Evolutionary conservation across 1,140 invertebrate species (phyloP).

Genomic region (Zeugodacus cucurbitae): DNA sequence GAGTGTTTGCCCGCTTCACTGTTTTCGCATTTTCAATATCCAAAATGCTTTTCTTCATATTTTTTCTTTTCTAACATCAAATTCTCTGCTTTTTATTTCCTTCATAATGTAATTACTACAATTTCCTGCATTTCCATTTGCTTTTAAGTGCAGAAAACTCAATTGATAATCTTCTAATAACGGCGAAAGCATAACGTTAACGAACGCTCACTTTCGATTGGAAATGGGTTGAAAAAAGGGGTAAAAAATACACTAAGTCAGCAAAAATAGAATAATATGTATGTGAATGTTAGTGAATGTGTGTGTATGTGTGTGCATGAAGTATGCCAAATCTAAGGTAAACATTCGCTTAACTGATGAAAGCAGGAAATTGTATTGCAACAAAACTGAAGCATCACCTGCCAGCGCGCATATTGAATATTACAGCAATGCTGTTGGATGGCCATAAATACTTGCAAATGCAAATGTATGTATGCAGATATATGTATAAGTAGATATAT

Average conservation of each 20-base stretch:
- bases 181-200: not conserved
- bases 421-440: not conserved
- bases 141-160: not conserved
- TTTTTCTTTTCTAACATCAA: not conserved
- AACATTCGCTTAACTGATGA: conserved; percentile 8
- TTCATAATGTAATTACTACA: conserved; percentile 5
- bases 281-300: too few species aligned
- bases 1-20: not conserved
- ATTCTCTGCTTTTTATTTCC: not conserved
- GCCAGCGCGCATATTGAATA: too few species aligned
- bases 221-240: not conserved
- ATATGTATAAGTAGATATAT: not conserved
- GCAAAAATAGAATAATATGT: not conserved
- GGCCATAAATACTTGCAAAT: not conserved
- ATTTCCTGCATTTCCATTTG: not conserved
- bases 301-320: not conserved
- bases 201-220: not conserved
- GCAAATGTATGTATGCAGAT: not conserved
- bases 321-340: not conserved
- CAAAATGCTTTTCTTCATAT: not conserved
- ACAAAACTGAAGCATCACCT: not conserved
- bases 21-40: not conserved
- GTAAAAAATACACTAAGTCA: not conserved
- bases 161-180: not conserved
- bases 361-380: conserved; percentile 14